Evolutionary conservation across 2,797 vertebrate species (phyloP).

Genomic region (Clarias platycephalus): DNA sequence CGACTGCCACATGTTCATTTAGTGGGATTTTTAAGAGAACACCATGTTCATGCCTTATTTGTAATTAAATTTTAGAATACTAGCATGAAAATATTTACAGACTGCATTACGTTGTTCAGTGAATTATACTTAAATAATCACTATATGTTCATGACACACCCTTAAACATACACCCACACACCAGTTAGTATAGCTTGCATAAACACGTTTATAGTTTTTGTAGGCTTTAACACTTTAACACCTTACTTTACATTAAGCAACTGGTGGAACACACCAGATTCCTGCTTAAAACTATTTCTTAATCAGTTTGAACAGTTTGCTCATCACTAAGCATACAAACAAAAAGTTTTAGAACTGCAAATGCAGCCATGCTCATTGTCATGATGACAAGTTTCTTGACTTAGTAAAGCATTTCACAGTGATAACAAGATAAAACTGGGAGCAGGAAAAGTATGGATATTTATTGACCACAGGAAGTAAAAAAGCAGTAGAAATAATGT

Average conservation of each 20-base stretch:
- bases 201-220: not conserved
- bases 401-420: constrained; percentile 76
- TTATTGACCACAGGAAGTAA: not conserved
- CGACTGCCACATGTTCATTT: not conserved
- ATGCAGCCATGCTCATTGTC: constrained; percentile 69
- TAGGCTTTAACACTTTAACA: not conserved
- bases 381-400: constrained; percentile 73
- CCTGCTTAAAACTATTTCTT: constrained; percentile 62
- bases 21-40: not conserved
- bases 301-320: constrained; percentile 66
- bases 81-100: constrained; percentile 57
- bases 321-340: constrained; percentile 57
- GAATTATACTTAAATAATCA: constrained; percentile 47
- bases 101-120: constrained; percentile 53
- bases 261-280: constrained; percentile 46
- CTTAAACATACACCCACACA: constrained; percentile 43
- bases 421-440: constrained; percentile 69
- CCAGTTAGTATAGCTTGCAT: not conserved
- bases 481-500: not conserved
- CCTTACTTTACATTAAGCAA: constrained; percentile 15
- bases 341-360: constrained; percentile 54
- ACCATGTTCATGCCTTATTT: constrained; percentile 41
- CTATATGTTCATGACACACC: constrained; percentile 42
- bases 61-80: constrained; percentile 35
- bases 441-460: constrained; percentile 23